These are phyloP conservation scores for Platycnemis pennipes DNA, from an alignment of 2,888 invertebrate species.

Conservation along the genomic window DNA sequence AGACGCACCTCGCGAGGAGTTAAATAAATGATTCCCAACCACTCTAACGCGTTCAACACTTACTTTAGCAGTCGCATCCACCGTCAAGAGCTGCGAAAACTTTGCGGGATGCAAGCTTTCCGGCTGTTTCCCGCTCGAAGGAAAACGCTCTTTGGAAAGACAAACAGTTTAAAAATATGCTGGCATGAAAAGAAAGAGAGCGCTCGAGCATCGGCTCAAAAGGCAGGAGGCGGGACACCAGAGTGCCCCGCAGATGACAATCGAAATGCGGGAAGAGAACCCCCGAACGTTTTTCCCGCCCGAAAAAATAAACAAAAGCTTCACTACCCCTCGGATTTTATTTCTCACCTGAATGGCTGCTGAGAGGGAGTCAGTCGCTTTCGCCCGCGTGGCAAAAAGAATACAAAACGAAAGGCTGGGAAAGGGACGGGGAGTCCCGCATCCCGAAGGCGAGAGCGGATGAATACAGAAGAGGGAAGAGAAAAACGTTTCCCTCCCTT, in stretches of 20 bases:
- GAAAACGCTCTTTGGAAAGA: not conserved
- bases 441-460: not conserved
- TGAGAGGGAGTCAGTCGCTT: not conserved
- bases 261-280: no score
- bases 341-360: not conserved
- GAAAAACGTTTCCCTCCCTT: not conserved
- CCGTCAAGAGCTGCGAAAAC: not conserved
- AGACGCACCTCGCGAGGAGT: no score
- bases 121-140: not conserved
- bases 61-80: no score
- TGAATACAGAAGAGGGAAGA: not conserved
- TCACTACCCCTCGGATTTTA: no score
- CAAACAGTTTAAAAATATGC: not conserved
- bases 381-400: not conserved
- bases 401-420: not conserved
- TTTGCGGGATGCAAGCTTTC: not conserved
- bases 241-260: no score
- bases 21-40: no score
- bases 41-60: no score
- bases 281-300: no score
- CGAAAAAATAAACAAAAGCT: no score
- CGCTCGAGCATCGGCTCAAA: not conserved
- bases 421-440: not conserved
- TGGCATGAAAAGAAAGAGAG: not conserved
- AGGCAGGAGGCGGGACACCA: no score